Percentiles rank a stretch among this genome's conserved stretches.
Conservation (phyloP, 2,797 vertebrate genomes). For the Neomorphus geoffroyi region DNA sequence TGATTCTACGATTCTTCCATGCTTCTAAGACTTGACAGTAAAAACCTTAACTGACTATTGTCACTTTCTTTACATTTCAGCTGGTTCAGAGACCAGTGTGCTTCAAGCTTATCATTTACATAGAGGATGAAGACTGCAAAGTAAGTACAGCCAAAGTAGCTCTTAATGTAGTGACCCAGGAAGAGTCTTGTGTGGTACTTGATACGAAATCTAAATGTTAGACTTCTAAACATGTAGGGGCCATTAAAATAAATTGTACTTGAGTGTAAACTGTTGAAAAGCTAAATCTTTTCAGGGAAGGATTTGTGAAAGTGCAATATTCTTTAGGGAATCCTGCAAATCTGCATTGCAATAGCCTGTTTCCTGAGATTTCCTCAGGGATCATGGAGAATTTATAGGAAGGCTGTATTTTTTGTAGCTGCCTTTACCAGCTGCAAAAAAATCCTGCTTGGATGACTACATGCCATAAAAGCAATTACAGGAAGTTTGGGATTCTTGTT, state of each 20-base stretch:
- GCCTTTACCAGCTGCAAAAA: constrained; percentile 12
- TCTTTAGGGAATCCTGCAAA: not conserved
- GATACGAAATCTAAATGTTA: not conserved
- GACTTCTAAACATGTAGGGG: not conserved
- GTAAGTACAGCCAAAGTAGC: not conserved
- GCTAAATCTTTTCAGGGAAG: constrained; percentile 38
- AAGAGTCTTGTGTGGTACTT: not conserved
- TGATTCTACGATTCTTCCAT: not conserved
- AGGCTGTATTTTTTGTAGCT: not conserved
- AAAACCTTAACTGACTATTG: not conserved
- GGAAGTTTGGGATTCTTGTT: not conserved
- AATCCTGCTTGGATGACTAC: not conserved
- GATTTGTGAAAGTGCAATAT: not conserved
- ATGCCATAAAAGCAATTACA: not conserved
- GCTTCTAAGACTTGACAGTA: not conserved
- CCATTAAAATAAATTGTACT: constrained; percentile 53
- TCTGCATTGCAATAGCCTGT: constrained; percentile 17
- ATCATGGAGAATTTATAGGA: constrained; percentile 11
- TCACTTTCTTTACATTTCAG: not conserved
- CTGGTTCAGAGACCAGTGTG: not conserved
- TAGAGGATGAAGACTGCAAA: not conserved
- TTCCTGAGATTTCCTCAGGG: constrained; percentile 57
- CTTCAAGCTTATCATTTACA: not conserved
- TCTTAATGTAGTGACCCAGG: not conserved
- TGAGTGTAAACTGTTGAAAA: constrained; percentile 35